Evolutionary conservation across 2,113 vertebrate genomes (phyloP).

Genomic region (Antechinus flavipes): DNA sequence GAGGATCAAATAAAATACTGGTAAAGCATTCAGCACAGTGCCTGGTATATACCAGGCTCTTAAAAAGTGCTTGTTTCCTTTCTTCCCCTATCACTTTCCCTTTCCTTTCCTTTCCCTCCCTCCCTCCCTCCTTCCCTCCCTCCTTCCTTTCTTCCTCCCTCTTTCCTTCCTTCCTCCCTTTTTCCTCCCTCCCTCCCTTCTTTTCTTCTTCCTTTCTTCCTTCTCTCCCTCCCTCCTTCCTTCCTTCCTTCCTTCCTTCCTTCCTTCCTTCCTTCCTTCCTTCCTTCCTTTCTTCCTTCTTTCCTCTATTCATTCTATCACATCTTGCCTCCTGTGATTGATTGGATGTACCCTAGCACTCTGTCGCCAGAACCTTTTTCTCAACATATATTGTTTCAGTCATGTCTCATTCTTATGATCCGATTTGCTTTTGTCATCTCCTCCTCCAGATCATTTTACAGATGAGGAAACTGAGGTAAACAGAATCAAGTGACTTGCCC

Average conservation of each 20-base stretch:
- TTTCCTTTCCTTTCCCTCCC: too few species aligned
- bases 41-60: too few species aligned
- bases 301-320: not conserved
- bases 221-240: not conserved
- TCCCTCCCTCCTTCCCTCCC: not conserved
- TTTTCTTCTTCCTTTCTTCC: too few species aligned
- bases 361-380: too few species aligned
- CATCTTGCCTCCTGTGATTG: not conserved
- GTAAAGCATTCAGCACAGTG: too few species aligned
- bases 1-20: not conserved
- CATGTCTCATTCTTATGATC: not conserved
- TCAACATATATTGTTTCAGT: not conserved
- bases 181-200: not conserved
- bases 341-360: too few species aligned
- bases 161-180: too few species aligned
- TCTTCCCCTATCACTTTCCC: too few species aligned
- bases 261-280: too few species aligned
- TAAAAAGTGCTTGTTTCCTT: not conserved
- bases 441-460: not conserved
- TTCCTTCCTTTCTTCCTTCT: too few species aligned
- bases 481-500: not conserved
- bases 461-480: not conserved
- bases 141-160: not conserved
- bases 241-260: not conserved
- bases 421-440: not conserved